Evolutionary conservation across 2,888 invertebrate species (phyloP), one percentile per base, ranked within the genome.

Genomic region (Acronicta leporina): DNA sequence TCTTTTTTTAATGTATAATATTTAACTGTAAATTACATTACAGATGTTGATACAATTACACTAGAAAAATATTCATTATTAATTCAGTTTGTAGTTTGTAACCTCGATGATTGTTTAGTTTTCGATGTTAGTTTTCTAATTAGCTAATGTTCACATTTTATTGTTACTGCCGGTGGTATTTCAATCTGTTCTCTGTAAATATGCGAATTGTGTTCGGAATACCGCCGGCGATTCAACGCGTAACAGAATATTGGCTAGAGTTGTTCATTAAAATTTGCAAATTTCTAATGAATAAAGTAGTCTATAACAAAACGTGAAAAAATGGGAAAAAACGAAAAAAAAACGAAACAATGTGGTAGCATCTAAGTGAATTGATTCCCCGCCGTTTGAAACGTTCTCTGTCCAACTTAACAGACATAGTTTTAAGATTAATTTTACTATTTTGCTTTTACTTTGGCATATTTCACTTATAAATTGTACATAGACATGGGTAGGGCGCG

Each of bases 101-200:
- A 38, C 79, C 84, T 84, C 84, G 73, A 83, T 83, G 82, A 84
- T 86, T 86, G 86, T 82, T 89, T 90, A 89, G 87, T 87, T 89
- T 88, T 89, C 76, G 84, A 89, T 90, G 88, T 90, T 89, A 91
- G 91, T 88, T 89, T 84, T 82, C 80, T 87, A 83, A 84, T 85
- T 86, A 88, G 87, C 85, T 89, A 91, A 87, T 79, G 81, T 87
- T 86, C 86, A 85, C 84, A 76, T 83, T 82, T 80, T 75, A 82
- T 83, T 79, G 79, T 67, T 63, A 76, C 68, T 71, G 76, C 62
- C 79, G 68, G 69, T 57, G 65, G 82, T 80, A 63, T 70, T 67
- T 46, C 76, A 45, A 27, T 48, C 38, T 63, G 57, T 69, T 68
- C 73, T 62, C 58, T 83, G 82, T 83, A 83, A 73, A 81, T 82